Percentiles rank a stretch among this genome's conserved stretches.
Evolutionary conservation across 2,113 vertebrate species (phyloP).

Genomic region (Reinhardtius hippoglossoides): DNA sequence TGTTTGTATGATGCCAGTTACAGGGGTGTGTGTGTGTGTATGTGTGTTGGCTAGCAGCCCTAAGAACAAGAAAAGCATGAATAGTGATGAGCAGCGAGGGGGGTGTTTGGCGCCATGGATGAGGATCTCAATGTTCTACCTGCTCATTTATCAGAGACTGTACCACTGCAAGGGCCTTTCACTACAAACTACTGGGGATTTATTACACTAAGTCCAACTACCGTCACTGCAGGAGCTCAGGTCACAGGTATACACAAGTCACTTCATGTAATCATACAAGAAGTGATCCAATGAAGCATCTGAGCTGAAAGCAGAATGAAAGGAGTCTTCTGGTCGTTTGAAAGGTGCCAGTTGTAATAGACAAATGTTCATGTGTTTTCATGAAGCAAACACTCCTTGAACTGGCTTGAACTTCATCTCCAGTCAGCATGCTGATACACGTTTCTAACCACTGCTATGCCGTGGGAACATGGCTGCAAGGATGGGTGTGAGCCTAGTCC

Average conservation of each 20-base stretch:
- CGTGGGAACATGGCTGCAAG: slow-evolving; percentile 28
- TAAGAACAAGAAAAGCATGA: no score
- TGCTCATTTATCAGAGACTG: slow-evolving; percentile 46
- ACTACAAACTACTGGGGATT: slow-evolving; percentile 30
- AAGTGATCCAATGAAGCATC: neutral
- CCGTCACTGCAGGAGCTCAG: slow-evolving; percentile 7
- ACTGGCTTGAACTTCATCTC: slow-evolving; percentile 6
- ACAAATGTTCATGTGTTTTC: neutral
- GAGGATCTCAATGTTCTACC: neutral
- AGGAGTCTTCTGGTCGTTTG: neutral
- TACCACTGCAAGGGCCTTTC: slow-evolving; percentile 27
- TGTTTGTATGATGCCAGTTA: no score
- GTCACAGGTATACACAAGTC: neutral
- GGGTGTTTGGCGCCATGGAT: no score
- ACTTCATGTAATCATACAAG: neutral
- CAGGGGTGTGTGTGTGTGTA: no score
- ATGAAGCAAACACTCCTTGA: neutral
- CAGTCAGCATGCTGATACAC: slow-evolving; percentile 41
- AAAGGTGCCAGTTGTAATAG: neutral
- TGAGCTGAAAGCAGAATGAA: neutral
- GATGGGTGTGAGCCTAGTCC: slow-evolving; percentile 25
- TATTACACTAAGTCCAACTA: slow-evolving; percentile 18
- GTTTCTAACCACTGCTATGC: slow-evolving; percentile 46
- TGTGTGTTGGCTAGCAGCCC: no score
- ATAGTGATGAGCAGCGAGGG: no score